These are phyloP conservation scores for Apodemus speciosus DNA, from an alignment of 2,113 vertebrate species.

Conservation along the genomic window DNA sequence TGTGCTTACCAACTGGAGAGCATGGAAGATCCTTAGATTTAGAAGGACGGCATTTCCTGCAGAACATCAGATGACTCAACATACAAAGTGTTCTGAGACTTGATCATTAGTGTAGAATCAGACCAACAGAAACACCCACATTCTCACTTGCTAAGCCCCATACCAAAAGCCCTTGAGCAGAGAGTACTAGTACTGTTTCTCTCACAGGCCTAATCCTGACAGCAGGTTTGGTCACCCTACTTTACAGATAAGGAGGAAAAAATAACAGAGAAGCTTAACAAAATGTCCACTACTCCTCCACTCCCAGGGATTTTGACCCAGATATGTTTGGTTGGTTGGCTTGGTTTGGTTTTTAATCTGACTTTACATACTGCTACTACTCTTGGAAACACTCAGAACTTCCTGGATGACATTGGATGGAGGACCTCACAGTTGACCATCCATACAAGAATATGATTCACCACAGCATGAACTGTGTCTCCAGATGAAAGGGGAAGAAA, in stretches of 20 bases:
- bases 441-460: not conserved
- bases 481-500: not conserved
- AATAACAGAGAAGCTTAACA: not conserved
- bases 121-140: not conserved
- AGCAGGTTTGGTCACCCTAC: not conserved
- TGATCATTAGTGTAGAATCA: not conserved
- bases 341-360: not conserved
- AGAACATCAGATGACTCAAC: not conserved
- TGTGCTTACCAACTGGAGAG: not conserved
- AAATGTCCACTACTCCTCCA: not conserved
- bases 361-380: not conserved
- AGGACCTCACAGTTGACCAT: not conserved
- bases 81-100: not conserved
- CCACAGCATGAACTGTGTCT: not conserved
- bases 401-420: not conserved
- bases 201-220: not conserved
- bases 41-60: not conserved
- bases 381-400: not conserved
- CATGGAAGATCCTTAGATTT: not conserved
- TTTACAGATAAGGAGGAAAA: not conserved
- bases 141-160: not conserved
- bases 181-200: not conserved
- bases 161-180: not conserved
- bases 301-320: not conserved
- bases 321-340: not conserved